These are phyloP conservation scores for Ptiloglossa arizonensis DNA, from an alignment of 1,140 invertebrate species.

Conservation along the genomic window DNA sequence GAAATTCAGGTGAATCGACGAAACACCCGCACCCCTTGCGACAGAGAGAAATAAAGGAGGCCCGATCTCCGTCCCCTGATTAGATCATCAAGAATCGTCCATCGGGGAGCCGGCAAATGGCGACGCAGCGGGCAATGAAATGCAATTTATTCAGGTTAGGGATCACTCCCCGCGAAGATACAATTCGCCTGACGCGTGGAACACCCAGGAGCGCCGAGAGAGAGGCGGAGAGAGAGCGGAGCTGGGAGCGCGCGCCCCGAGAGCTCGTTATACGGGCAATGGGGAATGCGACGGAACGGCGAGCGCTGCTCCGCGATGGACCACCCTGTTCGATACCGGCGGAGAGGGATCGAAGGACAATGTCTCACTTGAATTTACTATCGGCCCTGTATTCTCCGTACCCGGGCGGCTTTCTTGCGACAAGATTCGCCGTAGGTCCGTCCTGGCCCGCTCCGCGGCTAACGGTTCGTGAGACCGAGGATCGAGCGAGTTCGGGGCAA, in stretches of 20 bases:
- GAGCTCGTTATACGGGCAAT: conserved; percentile 72
- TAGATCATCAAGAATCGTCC: conserved; percentile 43
- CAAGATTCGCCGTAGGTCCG: conserved; percentile 40
- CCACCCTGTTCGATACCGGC: conserved; percentile 68
- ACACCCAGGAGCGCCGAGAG: conserved; percentile 70
- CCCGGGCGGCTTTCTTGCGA: conserved; percentile 61
- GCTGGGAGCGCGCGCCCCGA: conserved; percentile 54
- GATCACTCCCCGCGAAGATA: conserved; percentile 69
- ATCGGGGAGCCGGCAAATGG: conserved; percentile 41
- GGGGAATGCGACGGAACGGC: conserved; percentile 68
- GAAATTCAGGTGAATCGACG: background rate
- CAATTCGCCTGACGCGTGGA: conserved; percentile 72
- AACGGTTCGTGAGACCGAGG: background rate
- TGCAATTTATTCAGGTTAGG: conserved; percentile 69
- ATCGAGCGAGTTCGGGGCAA: no score
- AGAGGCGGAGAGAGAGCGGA: conserved; percentile 16
- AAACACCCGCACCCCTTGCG: background rate
- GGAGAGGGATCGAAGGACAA: conserved; percentile 65
- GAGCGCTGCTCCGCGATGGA: conserved; percentile 57
- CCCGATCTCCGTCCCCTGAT: conserved; percentile 24
- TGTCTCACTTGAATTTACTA: conserved; percentile 74
- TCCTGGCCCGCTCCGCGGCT: background rate
- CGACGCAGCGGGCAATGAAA: conserved; percentile 58
- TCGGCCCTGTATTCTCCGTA: conserved; percentile 67
- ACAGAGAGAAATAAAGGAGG: background rate